Evolutionary conservation across 2,113 vertebrate species (phyloP).

Genomic region (Ptyas mucosa): DNA sequence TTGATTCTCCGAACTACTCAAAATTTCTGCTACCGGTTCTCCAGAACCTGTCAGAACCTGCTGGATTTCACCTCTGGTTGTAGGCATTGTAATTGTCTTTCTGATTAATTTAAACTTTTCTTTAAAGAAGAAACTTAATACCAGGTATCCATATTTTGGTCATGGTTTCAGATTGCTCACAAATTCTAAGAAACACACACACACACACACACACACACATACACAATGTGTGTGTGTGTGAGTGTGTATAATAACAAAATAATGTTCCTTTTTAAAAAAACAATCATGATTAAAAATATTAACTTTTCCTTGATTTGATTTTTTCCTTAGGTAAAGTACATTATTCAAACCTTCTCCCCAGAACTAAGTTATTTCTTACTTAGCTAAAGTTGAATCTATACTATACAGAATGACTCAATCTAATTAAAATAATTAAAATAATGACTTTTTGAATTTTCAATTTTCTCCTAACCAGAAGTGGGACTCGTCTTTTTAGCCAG

Average conservation of each 20-base stretch:
- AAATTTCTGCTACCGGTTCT: too few species aligned
- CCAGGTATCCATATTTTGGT: background rate
- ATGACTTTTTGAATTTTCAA: background rate
- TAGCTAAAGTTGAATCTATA: background rate
- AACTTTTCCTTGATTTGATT: background rate
- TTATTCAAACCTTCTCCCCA: too few species aligned
- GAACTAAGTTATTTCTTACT: background rate
- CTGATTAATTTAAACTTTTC: background rate
- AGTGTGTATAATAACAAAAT: background rate
- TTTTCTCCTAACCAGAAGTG: background rate
- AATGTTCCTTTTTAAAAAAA: background rate
- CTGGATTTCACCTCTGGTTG: background rate
- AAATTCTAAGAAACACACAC: background rate
- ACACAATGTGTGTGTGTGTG: too few species aligned
- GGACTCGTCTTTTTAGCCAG: background rate
- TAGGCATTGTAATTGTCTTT: constrained; percentile 10
- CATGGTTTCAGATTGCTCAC: background rate
- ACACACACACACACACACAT: too few species aligned
- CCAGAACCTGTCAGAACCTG: too few species aligned
- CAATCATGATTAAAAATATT: background rate
- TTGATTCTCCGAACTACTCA: too few species aligned
- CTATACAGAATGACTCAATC: background rate
- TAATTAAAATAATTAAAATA: background rate
- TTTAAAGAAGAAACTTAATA: background rate
- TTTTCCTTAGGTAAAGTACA: background rate